Conservation (phyloP, 2,797 vertebrate species). For the Mormyrus hasselquistii region DNA sequence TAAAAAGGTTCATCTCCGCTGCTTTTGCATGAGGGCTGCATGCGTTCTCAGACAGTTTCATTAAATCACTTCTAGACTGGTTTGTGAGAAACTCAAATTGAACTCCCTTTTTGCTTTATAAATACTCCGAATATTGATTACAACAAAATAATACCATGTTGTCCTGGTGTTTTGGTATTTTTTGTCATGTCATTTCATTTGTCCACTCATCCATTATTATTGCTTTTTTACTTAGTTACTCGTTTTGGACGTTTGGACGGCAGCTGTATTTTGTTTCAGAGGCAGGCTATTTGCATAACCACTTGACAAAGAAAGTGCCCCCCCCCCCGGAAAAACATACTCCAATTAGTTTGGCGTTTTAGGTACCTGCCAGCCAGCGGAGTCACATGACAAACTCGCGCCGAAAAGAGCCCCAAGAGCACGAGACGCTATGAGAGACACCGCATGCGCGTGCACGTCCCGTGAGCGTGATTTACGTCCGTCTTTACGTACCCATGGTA, state of each 20-base stretch:
- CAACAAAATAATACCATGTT: neutral
- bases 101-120: neutral
- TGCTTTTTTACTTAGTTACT: neutral
- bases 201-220: neutral
- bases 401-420: neutral
- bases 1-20: neutral
- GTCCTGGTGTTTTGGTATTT: neutral
- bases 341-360: neutral
- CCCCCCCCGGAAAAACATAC: rapidly evolving
- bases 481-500: neutral
- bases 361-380: neutral
- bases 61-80: neutral
- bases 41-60: neutral
- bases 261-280: neutral
- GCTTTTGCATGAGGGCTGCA: neutral
- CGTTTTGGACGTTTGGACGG: neutral
- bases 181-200: neutral
- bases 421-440: neutral
- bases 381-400: slow-evolving; percentile 10
- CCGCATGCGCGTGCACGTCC: neutral
- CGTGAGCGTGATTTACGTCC: neutral
- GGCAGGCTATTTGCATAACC: neutral
- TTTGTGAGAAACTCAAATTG: neutral
- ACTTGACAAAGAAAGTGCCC: neutral
- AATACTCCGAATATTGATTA: neutral